Evolutionary conservation across 2,797 vertebrate species (phyloP), one percentile per base, ranked within the genome.

Genomic region (Chrysolophus pictus): DNA sequence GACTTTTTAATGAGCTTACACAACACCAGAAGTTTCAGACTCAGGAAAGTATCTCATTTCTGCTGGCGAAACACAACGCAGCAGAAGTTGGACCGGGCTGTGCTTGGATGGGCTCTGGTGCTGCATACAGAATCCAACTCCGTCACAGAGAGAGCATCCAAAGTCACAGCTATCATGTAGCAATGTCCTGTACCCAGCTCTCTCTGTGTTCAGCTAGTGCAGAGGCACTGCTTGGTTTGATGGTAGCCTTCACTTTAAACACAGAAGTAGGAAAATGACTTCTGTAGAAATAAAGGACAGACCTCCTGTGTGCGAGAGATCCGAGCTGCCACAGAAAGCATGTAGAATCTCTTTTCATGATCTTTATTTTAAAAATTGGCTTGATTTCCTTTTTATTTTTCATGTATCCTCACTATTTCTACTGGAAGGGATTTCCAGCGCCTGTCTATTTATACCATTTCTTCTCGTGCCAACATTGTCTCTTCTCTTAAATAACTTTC

Each of bases 391-490:
- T 62, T 62, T 37, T 41, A 39, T 79, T 90, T 88, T 90, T 95
- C n/a, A 84, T 96, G 95, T 88, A 87, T 95, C 96, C 96, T 96
- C 95, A 64, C 93, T 94, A 90, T 95, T 96, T 88, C 95, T 96
- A 88, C 79, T 96, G 95, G 96, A 95, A 96, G 93, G 93, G 96
- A 26, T 92, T 96, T 93, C 94, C 90, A 96, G 91, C 59, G 73
- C 77, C 87, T 93, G 76, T 91, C 95, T 96, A 96, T 96, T 96
- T 96, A 95, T 96, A 96, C 91, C 95, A 96, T 91, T 94, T 96
- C 90, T 96, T 96, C 95, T 64, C 0, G 7, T 78, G 95, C 95
- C 96, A 96, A 96, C 96, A 96, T 96, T 96, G 96, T 96, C 95
- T 96, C 85, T 94, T 84, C 12, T 26, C 93, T 96, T 95, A 91